Evolutionary conservation across 2,888 invertebrate species (phyloP), one percentile per base, ranked within the genome.

Genomic region (Pantelozetes paolii): DNA sequence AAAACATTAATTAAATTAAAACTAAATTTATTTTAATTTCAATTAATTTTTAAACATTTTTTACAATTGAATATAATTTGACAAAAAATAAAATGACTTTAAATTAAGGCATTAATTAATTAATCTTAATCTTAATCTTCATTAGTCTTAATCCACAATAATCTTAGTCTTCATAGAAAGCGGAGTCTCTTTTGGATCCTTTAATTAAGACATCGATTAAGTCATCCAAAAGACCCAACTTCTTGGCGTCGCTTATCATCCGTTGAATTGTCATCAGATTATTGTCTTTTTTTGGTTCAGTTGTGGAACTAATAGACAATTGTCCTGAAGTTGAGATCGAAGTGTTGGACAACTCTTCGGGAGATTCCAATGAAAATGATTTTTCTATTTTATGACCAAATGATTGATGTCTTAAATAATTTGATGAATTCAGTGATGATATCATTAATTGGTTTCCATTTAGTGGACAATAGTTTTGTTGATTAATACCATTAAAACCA

Each of bases 141-240:
- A n/a, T n/a, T n/a, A n/a, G n/a, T n/a, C n/a, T n/a, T n/a, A n/a
- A 36, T 36, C 9, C 6, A 36, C 36, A 36, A 36, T 36, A 54
- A 54, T 57, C 18, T 73, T 48, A 73, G 20, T 73, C 73, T 36
- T 73, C 73, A 73, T 30, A 73, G 48, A 48, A 73, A 73, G 73
- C 73, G 9, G 73, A 73, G 20, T 73, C 73, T 67, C 73, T 42
- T n/a, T 67, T 73, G 26, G 67, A 42, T 26, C 45, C 50, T 69
- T 69, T 69, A n/a, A 69, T 40, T 11, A 73, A 48, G n/a, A 40
- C 11, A n/a, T 69, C 26, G 6, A 73, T 28, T 32, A 73, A 50
- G 67, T 73, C 73, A 26, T 48, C 42, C 23, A 73, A 50, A 40
- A 73, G 23, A 23, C 73, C 73, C 26, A 73, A 32, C 26, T 54